These are phyloP conservation scores for Phenganax subtilis DNA, from an alignment of 92 coral and sea anemone genomes.

Conservation along the genomic window DNA sequence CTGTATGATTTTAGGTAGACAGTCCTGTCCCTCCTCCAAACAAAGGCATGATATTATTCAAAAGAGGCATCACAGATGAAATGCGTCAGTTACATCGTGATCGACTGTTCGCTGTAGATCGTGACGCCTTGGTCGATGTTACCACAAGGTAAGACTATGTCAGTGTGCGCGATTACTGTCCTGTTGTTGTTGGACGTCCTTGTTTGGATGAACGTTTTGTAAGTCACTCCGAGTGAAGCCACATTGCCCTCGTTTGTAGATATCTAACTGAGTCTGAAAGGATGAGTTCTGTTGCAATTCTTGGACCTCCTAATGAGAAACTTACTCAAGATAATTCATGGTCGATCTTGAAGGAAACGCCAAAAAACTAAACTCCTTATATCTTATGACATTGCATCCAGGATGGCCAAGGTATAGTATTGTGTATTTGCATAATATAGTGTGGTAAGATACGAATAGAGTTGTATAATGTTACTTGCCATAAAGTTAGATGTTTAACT, in stretches of 20 bases:
- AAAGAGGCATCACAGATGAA: constrained; percentile 77
- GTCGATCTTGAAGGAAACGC: constrained; percentile 67
- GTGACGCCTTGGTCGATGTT: constrained; percentile 73
- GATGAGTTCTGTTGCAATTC: constrained; percentile 72
- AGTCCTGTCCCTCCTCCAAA: constrained; percentile 74
- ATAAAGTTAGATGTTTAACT: not conserved
- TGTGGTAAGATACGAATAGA: not conserved
- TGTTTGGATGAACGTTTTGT: no score
- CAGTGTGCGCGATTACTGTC: no score
- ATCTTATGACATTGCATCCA: not conserved
- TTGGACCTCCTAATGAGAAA: constrained; percentile 79
- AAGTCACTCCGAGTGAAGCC: no score
- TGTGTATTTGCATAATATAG: no score
- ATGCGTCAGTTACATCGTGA: constrained; percentile 91
- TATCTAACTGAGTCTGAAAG: constrained; percentile 62
- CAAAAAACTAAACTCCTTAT: constrained; percentile 20
- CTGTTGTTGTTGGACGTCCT: no score
- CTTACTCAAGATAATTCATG: constrained; percentile 68
- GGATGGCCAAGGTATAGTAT: not conserved
- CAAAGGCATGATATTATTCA: constrained; percentile 75
- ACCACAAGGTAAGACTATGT: constrained; percentile 54
- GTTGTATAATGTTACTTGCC: not conserved
- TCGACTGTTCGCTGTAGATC: constrained; percentile 71
- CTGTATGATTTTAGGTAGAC: constrained; percentile 55
- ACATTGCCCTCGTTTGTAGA: constrained; percentile 46